These are phyloP conservation scores for Pollenia griseotomentosa DNA, from an alignment of 2,888 invertebrate genomes.

Conservation along the genomic window DNA sequence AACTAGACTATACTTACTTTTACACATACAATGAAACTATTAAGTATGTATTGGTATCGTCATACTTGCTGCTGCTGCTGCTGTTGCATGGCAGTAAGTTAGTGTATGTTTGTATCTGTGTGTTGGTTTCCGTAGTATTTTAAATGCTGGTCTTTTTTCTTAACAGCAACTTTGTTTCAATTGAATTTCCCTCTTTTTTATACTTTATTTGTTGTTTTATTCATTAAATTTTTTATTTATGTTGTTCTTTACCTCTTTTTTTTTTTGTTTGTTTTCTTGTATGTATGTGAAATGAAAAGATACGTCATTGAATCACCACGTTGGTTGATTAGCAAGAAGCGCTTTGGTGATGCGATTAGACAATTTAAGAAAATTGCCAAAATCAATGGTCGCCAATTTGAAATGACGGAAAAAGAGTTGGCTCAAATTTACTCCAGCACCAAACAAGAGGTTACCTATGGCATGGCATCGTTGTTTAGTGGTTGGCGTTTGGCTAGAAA, in stretches of 20 bases:
- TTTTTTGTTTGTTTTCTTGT: conserved; percentile 50
- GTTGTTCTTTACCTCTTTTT: conserved; percentile 37
- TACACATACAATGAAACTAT: background rate
- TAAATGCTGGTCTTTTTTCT: conserved; percentile 47
- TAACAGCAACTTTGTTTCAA: conserved; percentile 70
- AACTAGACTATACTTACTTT: background rate
- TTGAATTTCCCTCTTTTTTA: conserved; percentile 71
- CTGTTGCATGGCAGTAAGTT: conserved; percentile 18
- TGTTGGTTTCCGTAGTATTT: conserved; percentile 53
- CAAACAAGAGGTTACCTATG: conserved; percentile 84
- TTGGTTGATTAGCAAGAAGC: conserved; percentile 86
- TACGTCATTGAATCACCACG: conserved; percentile 88
- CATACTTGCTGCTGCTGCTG: background rate
- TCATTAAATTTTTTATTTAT: conserved; percentile 58
- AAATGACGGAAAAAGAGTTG: conserved; percentile 83
- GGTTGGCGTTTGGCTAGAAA: conserved; percentile 86
- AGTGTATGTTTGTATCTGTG: conserved; percentile 20
- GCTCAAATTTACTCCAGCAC: conserved; percentile 82
- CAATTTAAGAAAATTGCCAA: conserved; percentile 86
- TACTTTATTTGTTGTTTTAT: conserved; percentile 44
- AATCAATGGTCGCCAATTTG: conserved; percentile 85
- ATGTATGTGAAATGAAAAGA: conserved; percentile 80
- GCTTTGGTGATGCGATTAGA: conserved; percentile 84
- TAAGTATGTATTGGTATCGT: conserved; percentile 19
- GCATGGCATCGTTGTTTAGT: conserved; percentile 86